Percentiles rank a stretch among this genome's conserved stretches.
phyloP scores from a whole-genome alignment of 1,140 invertebrate genomes.

The Telenomus remus region DNA sequence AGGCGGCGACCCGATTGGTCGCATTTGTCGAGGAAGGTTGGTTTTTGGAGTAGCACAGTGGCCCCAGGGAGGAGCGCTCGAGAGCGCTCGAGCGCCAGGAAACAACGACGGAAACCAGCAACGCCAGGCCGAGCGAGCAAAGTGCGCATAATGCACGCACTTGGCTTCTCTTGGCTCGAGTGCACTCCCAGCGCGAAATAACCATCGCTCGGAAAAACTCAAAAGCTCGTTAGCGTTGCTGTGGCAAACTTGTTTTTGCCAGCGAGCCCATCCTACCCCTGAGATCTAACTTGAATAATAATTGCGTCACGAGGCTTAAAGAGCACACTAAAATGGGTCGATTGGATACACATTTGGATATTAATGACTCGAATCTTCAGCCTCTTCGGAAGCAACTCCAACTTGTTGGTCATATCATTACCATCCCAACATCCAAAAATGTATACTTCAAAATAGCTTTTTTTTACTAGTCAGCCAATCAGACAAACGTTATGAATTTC shows the following conservation, averaged over 20 bases:
- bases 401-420: no score
- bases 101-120: conserved; percentile 37
- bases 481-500: no score
- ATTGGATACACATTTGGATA: conserved; percentile 24
- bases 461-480: no score
- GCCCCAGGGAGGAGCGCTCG: conserved; percentile 68
- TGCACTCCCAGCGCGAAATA: conserved; percentile 62
- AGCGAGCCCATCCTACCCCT: no score
- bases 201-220: conserved; percentile 63
- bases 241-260: conserved; percentile 29
- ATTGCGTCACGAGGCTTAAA: conserved; percentile 19
- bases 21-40: conserved; percentile 62
- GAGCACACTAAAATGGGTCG: conserved; percentile 10
- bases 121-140: conserved; percentile 38
- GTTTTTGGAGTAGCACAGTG: conserved; percentile 67
- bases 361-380: no score
- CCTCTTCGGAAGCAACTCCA: no score
- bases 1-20: conserved; percentile 62
- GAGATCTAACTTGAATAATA: conserved; percentile 29
- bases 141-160: conserved; percentile 60
- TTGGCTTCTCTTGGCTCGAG: conserved; percentile 63
- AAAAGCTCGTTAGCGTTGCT: conserved; percentile 71
- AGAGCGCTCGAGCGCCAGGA: conserved; percentile 62
- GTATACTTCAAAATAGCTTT: no score
- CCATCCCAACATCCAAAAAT: no score